Base-by-base conservation (phyloP, 92 coral and sea anemone genomes). In the Muricea muricata region DNA sequence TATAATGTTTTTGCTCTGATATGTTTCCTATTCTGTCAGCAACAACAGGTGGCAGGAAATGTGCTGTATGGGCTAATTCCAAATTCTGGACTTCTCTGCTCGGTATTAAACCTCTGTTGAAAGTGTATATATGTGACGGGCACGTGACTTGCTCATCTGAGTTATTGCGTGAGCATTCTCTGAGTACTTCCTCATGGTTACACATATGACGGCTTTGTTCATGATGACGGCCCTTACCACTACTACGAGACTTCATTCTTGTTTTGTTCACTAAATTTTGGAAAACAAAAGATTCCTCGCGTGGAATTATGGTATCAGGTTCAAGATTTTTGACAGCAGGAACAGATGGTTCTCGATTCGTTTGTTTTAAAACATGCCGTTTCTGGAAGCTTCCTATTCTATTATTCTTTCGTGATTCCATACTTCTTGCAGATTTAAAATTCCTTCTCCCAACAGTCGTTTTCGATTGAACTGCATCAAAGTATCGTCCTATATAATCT, bases 51-150 rank as follows among this genome's bases (percentile, higher is more conserved):
- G 83, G 83, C 0, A 78, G 83, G 8, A 23, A 35, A 23, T 35
- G 69, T n/a, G 56, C 71, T 48, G 10, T 47, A 28, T 75, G 65
- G 30, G 12, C 20, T 17, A 63, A 41, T 56, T 78, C 83, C 54
- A 56, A 29, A 58, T 30, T 20, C 0, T 57, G 70, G n/a, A 71
- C 83, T 56, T 78, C 83, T 65, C 65, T 78, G 37, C 83, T 78
- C 21, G 70, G 50, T 1, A 78, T 23, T 54, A 78, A 65, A 2
- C 83, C 83, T 33, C 71, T 78, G 34, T 37, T 39, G 25, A 78
- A 78, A 20, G 83, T 25, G 28, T 78, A 78, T 15, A 78, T 71
- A 12, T 55, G 83, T n/a, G 70, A 52, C n/a, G 83, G 71, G 17
- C 83, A 78, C 14, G 83, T 55, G 52, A 57, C 54, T 34, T 33